A percentile compares a stretch with the other conserved stretches of the same genome.
These are phyloP conservation scores for Ovibos moschatus DNA, from an alignment of 2,113 vertebrate species.

Conservation along the genomic window DNA sequence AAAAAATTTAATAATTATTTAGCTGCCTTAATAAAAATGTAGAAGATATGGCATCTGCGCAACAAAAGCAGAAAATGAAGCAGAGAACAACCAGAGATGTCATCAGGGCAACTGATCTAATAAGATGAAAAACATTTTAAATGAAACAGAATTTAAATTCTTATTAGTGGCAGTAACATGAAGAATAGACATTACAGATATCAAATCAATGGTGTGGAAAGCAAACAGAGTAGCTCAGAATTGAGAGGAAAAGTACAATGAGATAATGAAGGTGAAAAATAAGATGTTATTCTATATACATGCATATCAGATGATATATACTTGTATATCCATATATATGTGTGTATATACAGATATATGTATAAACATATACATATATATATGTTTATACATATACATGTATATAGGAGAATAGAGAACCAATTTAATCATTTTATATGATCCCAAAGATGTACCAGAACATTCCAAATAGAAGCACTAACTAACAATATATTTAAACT, in stretches of 20 bases:
- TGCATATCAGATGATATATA: background rate
- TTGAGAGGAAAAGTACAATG: background rate
- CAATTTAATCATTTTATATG: background rate
- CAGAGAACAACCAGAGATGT: background rate
- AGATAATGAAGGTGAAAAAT: background rate
- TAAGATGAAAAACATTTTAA: background rate
- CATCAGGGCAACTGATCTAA: background rate
- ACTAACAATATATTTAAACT: background rate
- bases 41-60: background rate
- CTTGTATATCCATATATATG: background rate
- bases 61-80: background rate
- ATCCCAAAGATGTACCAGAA: background rate
- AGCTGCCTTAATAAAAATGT: background rate
- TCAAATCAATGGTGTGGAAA: background rate
- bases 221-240: background rate
- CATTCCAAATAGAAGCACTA: background rate
- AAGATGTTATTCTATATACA: background rate
- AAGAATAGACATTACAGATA: background rate
- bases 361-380: background rate
- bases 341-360: background rate
- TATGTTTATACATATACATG: background rate
- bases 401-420: background rate
- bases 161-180: background rate
- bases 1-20: background rate
- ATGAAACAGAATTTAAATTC: slow-evolving; percentile 1